phyloP scores from a whole-genome alignment of 2,888 invertebrate genomes.

The Perdita meconis region DNA sequence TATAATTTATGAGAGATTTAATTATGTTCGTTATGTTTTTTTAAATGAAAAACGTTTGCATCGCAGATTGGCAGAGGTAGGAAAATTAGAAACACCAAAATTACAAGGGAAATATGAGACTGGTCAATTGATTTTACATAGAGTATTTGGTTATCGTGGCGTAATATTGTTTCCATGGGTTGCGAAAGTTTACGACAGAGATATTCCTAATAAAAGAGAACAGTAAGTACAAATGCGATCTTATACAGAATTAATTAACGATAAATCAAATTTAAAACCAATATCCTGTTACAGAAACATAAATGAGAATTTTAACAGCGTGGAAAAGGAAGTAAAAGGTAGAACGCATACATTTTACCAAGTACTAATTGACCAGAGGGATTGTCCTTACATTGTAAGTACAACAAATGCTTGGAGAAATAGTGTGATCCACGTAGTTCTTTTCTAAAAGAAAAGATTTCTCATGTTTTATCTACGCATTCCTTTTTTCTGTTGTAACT shows the following conservation, averaged over 20 bases:
- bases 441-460: too few species aligned
- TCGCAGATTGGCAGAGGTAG: conserved; percentile 96
- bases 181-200: conserved; percentile 97
- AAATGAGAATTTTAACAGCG: conserved; percentile 83
- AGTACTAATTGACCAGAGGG: conserved; percentile 98
- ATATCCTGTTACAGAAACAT: conserved; percentile 69
- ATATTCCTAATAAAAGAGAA: conserved; percentile 90
- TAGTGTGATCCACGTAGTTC: too few species aligned
- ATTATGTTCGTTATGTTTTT: neutral
- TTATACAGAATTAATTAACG: conserved; percentile 4
- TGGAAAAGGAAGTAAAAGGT: conserved; percentile 94
- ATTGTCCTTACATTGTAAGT: conserved; percentile 98
- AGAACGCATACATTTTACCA: conserved; percentile 98
- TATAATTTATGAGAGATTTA: neutral
- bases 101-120: conserved; percentile 96
- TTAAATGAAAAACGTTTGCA: neutral
- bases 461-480: too few species aligned
- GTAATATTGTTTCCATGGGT: conserved; percentile 98
- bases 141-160: conserved; percentile 98
- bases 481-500: too few species aligned
- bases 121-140: conserved; percentile 97
- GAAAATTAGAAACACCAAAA: conserved; percentile 94
- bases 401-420: neutral
- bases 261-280: conserved; percentile 1
- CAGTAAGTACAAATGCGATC: conserved; percentile 73